phyloP scores from a whole-genome alignment of 2,113 vertebrate species.

The Perca fluviatilis region DNA sequence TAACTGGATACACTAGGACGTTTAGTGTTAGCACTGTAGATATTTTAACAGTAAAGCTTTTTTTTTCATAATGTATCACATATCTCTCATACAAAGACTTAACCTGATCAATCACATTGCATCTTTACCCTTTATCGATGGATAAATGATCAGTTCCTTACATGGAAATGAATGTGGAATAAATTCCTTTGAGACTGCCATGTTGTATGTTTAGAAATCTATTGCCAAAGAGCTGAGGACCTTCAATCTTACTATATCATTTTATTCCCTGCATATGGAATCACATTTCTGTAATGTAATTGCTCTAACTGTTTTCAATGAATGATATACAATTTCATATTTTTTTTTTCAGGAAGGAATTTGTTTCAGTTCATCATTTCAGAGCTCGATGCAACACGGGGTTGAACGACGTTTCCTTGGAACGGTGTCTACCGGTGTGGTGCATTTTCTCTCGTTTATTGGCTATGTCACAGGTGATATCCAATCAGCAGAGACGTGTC shows the following conservation, averaged over 20 bases:
- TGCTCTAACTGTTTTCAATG: background rate
- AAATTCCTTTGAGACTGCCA: background rate
- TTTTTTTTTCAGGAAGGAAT: background rate
- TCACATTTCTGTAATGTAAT: too few relatives aligned
- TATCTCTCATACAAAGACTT: background rate
- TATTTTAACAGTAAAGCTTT: background rate
- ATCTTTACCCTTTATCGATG: background rate
- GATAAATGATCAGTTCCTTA: background rate
- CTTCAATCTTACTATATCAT: background rate
- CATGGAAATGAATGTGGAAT: background rate
- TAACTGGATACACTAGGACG: background rate
- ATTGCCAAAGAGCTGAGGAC: background rate
- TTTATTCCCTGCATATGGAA: background rate
- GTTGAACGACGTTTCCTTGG: too few relatives aligned
- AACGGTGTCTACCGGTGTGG: too few relatives aligned
- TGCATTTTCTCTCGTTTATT: too few relatives aligned
- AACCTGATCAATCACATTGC: background rate
- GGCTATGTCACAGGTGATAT: too few relatives aligned
- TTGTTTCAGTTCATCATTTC: background rate
- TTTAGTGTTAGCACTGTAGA: background rate
- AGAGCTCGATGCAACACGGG: too few relatives aligned
- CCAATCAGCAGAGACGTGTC: too few relatives aligned
- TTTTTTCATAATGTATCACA: background rate
- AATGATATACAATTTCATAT: too few relatives aligned
- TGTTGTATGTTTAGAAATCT: too few relatives aligned